These are phyloP conservation scores for Gnathochromis pfefferi DNA, from an alignment of 2,113 vertebrate species.

Conservation along the genomic window DNA sequence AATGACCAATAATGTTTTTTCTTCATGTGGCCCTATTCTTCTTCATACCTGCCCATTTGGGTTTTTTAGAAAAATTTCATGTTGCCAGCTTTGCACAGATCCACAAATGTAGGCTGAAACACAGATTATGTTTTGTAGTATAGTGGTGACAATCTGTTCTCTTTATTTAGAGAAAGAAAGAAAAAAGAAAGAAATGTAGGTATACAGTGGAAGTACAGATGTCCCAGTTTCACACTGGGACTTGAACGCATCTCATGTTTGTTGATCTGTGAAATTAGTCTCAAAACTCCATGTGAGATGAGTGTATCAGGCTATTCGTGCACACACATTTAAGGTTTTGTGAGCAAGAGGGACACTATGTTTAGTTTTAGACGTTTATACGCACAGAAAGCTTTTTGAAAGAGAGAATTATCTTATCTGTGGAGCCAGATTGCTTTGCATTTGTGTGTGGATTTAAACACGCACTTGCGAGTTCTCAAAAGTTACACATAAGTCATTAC, in stretches of 20 bases:
- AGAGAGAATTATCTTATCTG: not conserved
- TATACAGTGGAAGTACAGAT: not conserved
- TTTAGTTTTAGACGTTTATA: not conserved
- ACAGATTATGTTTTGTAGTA: not conserved
- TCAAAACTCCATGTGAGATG: fast-evolving
- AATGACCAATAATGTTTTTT: not conserved
- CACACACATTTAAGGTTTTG: not conserved
- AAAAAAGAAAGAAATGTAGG: not conserved
- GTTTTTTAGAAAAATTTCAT: fast-evolving
- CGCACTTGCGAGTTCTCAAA: not conserved
- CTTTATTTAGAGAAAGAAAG: not conserved
- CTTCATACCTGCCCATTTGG: not conserved
- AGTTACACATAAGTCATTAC: not conserved
- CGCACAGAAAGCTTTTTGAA: not conserved
- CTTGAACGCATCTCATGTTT: not conserved
- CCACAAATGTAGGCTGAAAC: not conserved
- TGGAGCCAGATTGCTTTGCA: not conserved
- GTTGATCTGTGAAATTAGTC: not conserved
- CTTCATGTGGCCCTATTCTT: not conserved
- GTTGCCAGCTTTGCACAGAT: not conserved
- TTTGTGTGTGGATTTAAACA: not conserved
- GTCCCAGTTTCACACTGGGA: not conserved
- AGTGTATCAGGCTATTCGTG: not conserved
- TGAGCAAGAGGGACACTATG: not conserved
- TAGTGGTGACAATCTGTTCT: not conserved